phyloP scores from a whole-genome alignment of 2,888 invertebrate genomes.

The Portevinia maculata region DNA sequence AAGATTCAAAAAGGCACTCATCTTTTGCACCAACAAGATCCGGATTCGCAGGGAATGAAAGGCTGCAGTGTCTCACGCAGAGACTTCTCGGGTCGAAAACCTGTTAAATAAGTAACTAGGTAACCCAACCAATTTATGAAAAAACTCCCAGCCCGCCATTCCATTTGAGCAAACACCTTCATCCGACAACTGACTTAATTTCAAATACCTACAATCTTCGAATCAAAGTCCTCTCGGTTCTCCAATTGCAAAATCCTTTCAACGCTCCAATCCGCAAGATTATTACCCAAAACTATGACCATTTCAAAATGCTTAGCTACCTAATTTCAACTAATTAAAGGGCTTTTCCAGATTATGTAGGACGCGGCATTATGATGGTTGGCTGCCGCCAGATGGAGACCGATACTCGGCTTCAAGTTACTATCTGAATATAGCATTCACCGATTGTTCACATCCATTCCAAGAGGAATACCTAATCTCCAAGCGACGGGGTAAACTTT shows the following conservation, averaged over 20 bases:
- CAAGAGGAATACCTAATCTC: slow-evolving; percentile 40
- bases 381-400: slow-evolving; percentile 37
- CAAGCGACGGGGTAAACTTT: slow-evolving; percentile 32
- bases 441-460: slow-evolving; percentile 25
- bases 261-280: slow-evolving; percentile 19
- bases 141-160: too few species aligned
- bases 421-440: slow-evolving; percentile 56
- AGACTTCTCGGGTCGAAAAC: too few species aligned
- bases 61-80: too few species aligned
- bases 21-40: too few species aligned
- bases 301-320: slow-evolving; percentile 55
- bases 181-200: slow-evolving; percentile 21
- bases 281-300: slow-evolving; percentile 42
- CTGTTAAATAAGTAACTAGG: too few species aligned
- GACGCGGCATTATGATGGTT: slow-evolving; percentile 26
- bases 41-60: too few species aligned
- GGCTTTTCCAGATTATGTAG: slow-evolving; percentile 56
- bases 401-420: slow-evolving; percentile 39
- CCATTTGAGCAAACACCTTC: neutral
- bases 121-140: too few species aligned
- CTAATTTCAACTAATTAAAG: slow-evolving; percentile 70
- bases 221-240: slow-evolving; percentile 33
- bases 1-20: too few species aligned
- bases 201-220: slow-evolving; percentile 50
- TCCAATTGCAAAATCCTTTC: neutral